Evolutionary conservation across 2,113 vertebrate species (phyloP).

Genomic region (Callorhinus ursinus): DNA sequence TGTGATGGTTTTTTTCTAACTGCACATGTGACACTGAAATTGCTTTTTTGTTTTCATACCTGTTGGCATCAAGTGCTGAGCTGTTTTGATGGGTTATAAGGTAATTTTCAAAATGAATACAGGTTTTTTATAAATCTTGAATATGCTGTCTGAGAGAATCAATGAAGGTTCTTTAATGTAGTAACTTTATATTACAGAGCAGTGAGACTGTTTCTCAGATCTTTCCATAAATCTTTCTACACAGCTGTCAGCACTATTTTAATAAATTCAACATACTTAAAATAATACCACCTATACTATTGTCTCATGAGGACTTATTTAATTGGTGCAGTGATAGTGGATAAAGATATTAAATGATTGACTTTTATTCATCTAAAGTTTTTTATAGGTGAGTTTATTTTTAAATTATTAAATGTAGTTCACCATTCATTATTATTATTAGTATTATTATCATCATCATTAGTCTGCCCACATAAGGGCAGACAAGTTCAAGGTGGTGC

Average conservation of each 20-base stretch:
- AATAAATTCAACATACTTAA: not conserved
- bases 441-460: not conserved
- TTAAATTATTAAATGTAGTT: not conserved
- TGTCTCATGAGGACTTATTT: not conserved
- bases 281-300: not conserved
- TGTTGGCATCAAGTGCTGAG: not conserved
- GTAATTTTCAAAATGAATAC: not conserved
- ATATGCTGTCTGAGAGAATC: not conserved
- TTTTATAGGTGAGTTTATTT: conserved; percentile 2
- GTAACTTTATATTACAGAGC: no score
- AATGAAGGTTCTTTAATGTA: not conserved
- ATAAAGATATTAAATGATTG: not conserved
- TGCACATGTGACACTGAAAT: not conserved
- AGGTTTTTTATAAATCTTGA: not conserved
- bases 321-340: not conserved
- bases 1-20: not conserved
- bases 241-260: not conserved
- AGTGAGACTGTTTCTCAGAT: not conserved
- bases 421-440: not conserved
- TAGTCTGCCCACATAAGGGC: not conserved
- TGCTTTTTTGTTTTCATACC: not conserved
- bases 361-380: not conserved
- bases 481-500: not conserved
- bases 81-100: not conserved
- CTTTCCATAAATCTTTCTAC: not conserved